Evolutionary conservation across 2,888 invertebrate genomes (phyloP).

Genomic region (Spilosoma lubricipeda): DNA sequence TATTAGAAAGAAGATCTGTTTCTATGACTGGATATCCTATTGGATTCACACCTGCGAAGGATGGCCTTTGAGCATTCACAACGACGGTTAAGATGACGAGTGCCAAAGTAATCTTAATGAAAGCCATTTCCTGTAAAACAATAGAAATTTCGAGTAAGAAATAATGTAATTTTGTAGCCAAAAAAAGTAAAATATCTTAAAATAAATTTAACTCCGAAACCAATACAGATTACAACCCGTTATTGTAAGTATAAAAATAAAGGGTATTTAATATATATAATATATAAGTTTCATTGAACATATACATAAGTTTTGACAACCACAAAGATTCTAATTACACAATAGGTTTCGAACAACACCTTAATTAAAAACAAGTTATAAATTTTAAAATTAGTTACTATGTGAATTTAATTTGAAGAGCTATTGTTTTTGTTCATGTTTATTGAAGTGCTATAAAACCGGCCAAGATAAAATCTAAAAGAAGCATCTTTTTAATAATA

Average conservation of each 20-base stretch:
- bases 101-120: conserved; percentile 56
- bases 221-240: too few relatives aligned
- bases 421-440: neutral
- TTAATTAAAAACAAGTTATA: neutral
- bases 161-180: too few relatives aligned
- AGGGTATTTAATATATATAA: too few relatives aligned
- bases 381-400: neutral
- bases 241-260: too few relatives aligned
- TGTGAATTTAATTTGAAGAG: neutral
- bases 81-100: conserved; percentile 59
- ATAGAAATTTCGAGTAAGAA: conserved; percentile 4
- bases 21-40: conserved; percentile 87
- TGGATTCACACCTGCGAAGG: conserved; percentile 87
- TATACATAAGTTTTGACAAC: neutral
- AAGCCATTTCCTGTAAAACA: conserved; percentile 63
- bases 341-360: neutral
- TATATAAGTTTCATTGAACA: neutral
- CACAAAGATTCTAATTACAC: neutral
- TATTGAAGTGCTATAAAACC: neutral
- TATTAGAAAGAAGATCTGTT: conserved; percentile 68
- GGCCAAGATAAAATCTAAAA: neutral
- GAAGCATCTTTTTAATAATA: neutral
- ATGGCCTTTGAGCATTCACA: conserved; percentile 86
- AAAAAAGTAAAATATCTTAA: too few relatives aligned
- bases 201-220: too few relatives aligned